Percentiles rank a stretch among this genome's conserved stretches.
Conservation (phyloP, 2,113 vertebrate species). For the Corydoras maculifer region DNA sequence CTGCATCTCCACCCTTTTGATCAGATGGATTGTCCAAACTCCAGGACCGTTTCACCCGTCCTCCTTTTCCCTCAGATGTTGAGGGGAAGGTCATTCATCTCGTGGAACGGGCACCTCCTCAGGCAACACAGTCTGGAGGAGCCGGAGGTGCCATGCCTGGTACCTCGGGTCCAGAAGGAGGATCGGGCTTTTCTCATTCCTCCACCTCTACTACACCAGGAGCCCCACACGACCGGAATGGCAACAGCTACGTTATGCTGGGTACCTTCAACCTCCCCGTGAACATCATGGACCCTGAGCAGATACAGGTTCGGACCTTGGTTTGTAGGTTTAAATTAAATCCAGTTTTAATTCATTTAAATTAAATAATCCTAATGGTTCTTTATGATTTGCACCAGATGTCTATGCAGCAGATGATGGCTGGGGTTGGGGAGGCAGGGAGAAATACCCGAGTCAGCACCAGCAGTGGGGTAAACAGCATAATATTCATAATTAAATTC, state of each 20-base stretch:
- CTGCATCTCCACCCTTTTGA: not conserved
- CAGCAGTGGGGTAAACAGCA: constrained; percentile 64
- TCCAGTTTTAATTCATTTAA: too few species aligned
- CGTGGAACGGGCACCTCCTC: constrained; percentile 84
- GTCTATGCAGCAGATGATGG: constrained; percentile 73
- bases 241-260: constrained; percentile 90
- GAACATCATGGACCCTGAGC: constrained; percentile 76
- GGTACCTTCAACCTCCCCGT: constrained; percentile 89
- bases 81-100: constrained; percentile 88
- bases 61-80: constrained; percentile 66
- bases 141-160: constrained; percentile 62
- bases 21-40: not conserved
- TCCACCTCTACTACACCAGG: constrained; percentile 65
- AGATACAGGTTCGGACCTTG: constrained; percentile 63
- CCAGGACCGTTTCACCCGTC: not conserved
- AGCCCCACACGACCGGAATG: constrained; percentile 78
- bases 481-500: too few species aligned
- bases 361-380: too few species aligned
- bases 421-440: constrained; percentile 68
- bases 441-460: constrained; percentile 67
- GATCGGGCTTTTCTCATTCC: constrained; percentile 58
- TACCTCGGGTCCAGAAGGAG: constrained; percentile 46
- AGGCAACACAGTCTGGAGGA: constrained; percentile 70
- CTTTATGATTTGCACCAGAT: constrained; percentile 47
- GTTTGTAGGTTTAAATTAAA: not conserved